A percentile compares a stretch with the other conserved stretches of the same genome.
Evolutionary conservation across 2,797 vertebrate species (phyloP).

Genomic region (Myioborus miniatus): DNA sequence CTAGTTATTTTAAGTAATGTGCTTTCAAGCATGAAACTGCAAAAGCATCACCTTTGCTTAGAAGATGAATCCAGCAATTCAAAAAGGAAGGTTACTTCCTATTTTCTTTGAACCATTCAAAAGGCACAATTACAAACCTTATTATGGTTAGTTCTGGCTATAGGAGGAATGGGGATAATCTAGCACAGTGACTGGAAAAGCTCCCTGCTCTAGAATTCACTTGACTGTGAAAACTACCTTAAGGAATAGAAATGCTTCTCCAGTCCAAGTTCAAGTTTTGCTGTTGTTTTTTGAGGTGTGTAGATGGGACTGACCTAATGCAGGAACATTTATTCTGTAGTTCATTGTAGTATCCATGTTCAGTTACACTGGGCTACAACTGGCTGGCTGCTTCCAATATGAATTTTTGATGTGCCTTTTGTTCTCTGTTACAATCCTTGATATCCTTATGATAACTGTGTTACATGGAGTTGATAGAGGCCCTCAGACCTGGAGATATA

Average conservation of each 20-base stretch:
- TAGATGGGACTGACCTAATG: background rate
- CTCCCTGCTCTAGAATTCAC: background rate
- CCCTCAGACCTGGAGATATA: background rate
- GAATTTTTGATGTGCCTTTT: background rate
- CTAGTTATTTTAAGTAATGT: background rate
- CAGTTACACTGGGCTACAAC: background rate
- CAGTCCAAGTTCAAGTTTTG: background rate
- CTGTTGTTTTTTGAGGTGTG: background rate
- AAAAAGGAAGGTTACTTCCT: background rate
- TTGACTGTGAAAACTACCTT: background rate
- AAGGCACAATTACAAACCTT: background rate
- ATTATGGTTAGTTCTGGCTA: background rate
- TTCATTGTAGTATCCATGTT: background rate
- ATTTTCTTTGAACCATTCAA: background rate
- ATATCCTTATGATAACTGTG: background rate
- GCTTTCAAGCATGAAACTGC: background rate
- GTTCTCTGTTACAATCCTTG: background rate
- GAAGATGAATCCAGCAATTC: background rate
- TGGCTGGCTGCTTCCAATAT: background rate
- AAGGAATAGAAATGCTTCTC: background rate
- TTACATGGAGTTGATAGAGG: background rate
- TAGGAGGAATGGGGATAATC: background rate
- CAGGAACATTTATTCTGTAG: background rate
- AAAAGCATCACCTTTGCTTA: background rate
- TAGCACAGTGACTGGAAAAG: background rate